Evolutionary conservation across 2,888 invertebrate genomes (phyloP).

Genomic region (Melinopterus prodromus): DNA sequence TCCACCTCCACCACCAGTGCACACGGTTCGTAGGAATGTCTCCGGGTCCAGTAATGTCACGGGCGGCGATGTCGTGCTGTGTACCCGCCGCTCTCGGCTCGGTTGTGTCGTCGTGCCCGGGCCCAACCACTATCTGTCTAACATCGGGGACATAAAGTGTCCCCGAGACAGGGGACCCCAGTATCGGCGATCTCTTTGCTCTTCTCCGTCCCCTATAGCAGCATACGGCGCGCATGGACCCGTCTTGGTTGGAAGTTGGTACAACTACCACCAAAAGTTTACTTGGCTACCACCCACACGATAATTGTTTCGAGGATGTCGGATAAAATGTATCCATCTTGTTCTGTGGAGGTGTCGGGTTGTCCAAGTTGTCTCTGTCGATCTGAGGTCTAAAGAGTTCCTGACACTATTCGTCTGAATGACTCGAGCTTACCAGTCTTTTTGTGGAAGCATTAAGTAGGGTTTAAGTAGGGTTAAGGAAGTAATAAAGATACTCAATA

Average conservation of each 20-base stretch:
- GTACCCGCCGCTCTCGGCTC: slow-evolving; percentile 29
- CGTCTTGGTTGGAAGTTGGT: background rate
- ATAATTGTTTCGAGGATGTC: too few species aligned
- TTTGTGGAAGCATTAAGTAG: too few species aligned
- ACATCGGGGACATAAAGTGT: slow-evolving; percentile 49
- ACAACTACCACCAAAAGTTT: slow-evolving; percentile 28
- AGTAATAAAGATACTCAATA: too few species aligned
- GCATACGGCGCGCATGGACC: slow-evolving; percentile 4
- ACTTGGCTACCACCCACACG: slow-evolving; percentile 7
- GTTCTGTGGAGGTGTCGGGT: too few species aligned
- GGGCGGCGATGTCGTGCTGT: slow-evolving; percentile 46
- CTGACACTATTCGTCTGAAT: too few species aligned
- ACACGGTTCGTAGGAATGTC: slow-evolving; percentile 34
- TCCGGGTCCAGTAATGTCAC: slow-evolving; percentile 47
- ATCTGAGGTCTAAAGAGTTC: too few species aligned
- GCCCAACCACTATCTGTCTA: slow-evolving; percentile 47
- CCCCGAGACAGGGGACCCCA: slow-evolving; percentile 35
- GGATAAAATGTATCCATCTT: too few species aligned
- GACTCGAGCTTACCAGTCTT: too few species aligned
- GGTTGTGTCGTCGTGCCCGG: slow-evolving; percentile 37
- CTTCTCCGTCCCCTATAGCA: slow-evolving; percentile 12
- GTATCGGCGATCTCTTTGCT: slow-evolving; percentile 23
- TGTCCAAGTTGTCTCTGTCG: too few species aligned
- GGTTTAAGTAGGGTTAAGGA: too few species aligned
- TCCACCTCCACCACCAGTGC: slow-evolving; percentile 19